Base-by-base conservation (phyloP, 1,140 invertebrate species). In the Fopius arisanus region DNA sequence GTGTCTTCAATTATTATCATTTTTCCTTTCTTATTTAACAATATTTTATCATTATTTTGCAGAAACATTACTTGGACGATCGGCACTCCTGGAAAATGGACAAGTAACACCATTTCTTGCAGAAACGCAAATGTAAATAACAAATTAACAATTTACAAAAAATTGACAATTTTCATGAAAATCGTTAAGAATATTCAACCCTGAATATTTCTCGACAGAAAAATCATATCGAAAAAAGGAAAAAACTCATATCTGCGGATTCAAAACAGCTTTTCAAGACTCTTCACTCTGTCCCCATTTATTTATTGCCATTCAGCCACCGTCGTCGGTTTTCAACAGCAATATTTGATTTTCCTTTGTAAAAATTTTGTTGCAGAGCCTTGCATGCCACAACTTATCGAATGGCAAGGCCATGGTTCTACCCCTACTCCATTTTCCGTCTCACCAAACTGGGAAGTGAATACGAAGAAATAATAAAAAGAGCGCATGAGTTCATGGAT, bases 361-460 rank as follows among this genome's bases (percentile, higher is more conserved):
- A 19, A n/a, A 68, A 12, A 62, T 59, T 26, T 19, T 82, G 88
- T 29, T 84, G 88, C 54, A 88, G 89, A 84, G 90, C 90, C 23
- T 48, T 48, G 16, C 43, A 48, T 48, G 43, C 43, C 14, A 48
- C 43, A 16, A 48, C 16, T 16, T 14, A n/a, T 19, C 43, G 43
- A n/a, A 48, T 48, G 43, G 43, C 43, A 14, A 48, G 43, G 7
- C 43, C 43, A 19, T 48, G 43, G 43, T n/a, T 48, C 14, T 48
- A 48, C 7, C 43, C 43, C 1, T 48, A 16, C 43, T 48, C 43
- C 43, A 48, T 48, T 48, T 48, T 48, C n/a, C 43, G 43, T 3
- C 43, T n/a, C 7, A 48, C 43, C 2, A 48, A 16, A 19, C n/a
- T 16, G 16, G 43, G 43, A 19, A 14, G 16, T 1, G 43, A 48